These are phyloP conservation scores for Protonibea diacanthus DNA, from an alignment of 2,797 vertebrate species.

Conservation along the genomic window DNA sequence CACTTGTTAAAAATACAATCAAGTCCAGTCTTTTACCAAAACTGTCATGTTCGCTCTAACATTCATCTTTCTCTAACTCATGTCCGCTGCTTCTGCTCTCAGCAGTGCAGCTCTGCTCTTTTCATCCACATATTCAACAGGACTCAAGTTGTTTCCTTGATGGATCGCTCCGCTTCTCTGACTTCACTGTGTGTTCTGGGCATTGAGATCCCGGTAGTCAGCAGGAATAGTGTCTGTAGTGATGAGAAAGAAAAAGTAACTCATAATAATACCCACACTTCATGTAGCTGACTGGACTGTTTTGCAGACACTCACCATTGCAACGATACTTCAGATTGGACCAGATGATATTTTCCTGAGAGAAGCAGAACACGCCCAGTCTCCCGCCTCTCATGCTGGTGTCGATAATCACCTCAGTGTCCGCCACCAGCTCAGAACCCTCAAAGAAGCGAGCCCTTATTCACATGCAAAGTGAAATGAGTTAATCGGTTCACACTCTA, in stretches of 20 bases:
- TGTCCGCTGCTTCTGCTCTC: not conserved
- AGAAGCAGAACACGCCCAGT: constrained; percentile 99
- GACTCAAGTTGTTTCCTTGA: constrained; percentile 8
- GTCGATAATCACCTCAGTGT: constrained; percentile 94
- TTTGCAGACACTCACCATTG: constrained; percentile 89
- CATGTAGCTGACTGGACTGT: not conserved
- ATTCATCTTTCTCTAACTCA: not conserved
- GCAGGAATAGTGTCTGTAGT: constrained; percentile 93
- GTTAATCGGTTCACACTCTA: not conserved
- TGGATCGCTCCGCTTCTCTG: not conserved
- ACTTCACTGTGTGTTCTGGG: constrained; percentile 77
- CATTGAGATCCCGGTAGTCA: constrained; percentile 90
- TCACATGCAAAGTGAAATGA: constrained; percentile 19
- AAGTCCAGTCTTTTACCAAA: not conserved
- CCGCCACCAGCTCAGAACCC: constrained; percentile 93
- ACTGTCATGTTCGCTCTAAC: constrained; percentile 3
- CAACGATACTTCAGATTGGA: constrained; percentile 98
- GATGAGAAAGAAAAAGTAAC: constrained; percentile 34
- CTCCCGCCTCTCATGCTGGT: constrained; percentile 98
- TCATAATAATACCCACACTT: not conserved
- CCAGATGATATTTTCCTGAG: constrained; percentile 99
- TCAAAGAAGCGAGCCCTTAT: constrained; percentile 94
- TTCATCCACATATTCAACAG: constrained; percentile 3
- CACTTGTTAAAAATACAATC: not conserved
- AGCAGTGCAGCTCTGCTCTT: constrained; percentile 2